Conservation (phyloP, 2,888 invertebrate species). For the Diabrotica balteata region DNA sequence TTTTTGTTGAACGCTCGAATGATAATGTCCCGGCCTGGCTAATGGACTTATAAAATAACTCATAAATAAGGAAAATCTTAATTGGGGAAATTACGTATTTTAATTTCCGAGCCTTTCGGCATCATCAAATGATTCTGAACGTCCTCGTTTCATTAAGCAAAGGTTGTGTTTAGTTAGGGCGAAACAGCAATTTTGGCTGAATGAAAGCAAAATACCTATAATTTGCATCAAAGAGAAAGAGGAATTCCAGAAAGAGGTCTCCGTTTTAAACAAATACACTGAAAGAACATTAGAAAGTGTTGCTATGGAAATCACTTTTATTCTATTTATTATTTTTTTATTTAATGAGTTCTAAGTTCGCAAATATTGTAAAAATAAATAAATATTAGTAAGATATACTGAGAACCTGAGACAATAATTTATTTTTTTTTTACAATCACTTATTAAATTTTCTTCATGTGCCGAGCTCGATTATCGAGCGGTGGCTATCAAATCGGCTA, state of each 20-base stretch:
- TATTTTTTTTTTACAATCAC: too few relatives aligned
- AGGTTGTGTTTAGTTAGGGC: conserved; percentile 22
- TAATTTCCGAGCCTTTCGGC: conserved; percentile 19
- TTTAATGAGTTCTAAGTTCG: too few relatives aligned
- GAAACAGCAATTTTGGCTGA: conserved; percentile 19
- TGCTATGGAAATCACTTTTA: too few relatives aligned
- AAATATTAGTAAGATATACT: too few relatives aligned
- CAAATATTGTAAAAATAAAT: too few relatives aligned
- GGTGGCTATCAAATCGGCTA: too few relatives aligned
- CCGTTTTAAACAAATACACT: not conserved
- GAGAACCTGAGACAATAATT: too few relatives aligned
- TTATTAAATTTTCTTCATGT: too few relatives aligned
- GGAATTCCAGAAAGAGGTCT: conserved; percentile 2
- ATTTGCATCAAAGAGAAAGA: conserved; percentile 22
- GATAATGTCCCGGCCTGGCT: conserved; percentile 1
- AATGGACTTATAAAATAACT: conserved; percentile 22
- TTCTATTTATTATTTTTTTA: too few relatives aligned
- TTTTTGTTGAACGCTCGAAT: conserved; percentile 5
- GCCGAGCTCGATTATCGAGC: too few relatives aligned
- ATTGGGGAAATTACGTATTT: conserved; percentile 22
- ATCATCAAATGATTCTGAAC: conserved; percentile 19
- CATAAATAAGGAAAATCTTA: conserved; percentile 23
- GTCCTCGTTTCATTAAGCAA: conserved; percentile 19
- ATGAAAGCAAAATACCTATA: conserved; percentile 24
- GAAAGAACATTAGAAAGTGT: not conserved